These are phyloP conservation scores for Yoshiicerus persimilis DNA, from an alignment of 1,140 invertebrate genomes.

Conservation along the genomic window DNA sequence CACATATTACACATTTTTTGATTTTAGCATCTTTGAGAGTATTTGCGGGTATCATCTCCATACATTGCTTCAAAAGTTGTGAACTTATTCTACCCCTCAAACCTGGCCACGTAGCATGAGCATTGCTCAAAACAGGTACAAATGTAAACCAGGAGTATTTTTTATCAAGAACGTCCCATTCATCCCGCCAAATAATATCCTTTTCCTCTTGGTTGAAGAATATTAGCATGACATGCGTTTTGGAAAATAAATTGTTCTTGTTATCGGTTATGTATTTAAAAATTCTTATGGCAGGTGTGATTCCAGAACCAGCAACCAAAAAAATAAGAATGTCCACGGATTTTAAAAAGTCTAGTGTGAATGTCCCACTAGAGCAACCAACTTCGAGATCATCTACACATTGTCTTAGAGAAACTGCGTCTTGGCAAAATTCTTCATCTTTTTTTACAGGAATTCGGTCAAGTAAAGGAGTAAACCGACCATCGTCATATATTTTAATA, in stretches of 20 bases:
- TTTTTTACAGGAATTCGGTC: background rate
- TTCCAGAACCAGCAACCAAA: slow-evolving; percentile 38
- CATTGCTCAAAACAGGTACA: background rate
- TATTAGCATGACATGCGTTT: background rate
- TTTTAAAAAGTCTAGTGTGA: background rate
- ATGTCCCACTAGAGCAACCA: background rate
- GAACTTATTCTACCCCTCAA: background rate
- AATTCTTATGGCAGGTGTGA: slow-evolving; percentile 31
- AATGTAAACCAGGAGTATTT: background rate
- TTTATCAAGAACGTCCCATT: background rate
- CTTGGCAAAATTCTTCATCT: background rate
- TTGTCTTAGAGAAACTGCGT: background rate
- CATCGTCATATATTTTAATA: slow-evolving; percentile 25
- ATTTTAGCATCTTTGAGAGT: background rate
- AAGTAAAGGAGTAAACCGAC: slow-evolving; percentile 20
- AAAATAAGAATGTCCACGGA: background rate
- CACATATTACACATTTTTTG: background rate
- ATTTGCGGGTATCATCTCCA: background rate
- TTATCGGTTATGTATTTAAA: background rate
- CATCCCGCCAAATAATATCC: slow-evolving; percentile 1
- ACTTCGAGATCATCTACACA: background rate
- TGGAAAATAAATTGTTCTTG: background rate
- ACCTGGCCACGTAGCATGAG: background rate
- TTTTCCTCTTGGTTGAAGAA: background rate
- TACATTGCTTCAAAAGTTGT: background rate